Conservation (phyloP, 2,797 vertebrate genomes). For the Pangasius djambal region DNA sequence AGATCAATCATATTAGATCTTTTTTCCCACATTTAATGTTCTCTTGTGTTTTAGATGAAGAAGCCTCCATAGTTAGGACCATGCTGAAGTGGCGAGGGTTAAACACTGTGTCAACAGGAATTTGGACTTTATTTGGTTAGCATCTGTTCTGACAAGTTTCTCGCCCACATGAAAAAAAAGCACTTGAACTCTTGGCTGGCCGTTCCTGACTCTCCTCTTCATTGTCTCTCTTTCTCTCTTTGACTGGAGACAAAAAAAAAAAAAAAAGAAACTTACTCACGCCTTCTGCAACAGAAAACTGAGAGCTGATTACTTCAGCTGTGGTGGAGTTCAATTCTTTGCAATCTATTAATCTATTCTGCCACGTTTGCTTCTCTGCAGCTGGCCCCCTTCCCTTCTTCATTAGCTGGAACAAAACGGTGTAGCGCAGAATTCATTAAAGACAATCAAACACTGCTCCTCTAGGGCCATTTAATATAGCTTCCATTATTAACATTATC, state of each 20-base stretch:
- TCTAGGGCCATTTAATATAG: constrained; percentile 68
- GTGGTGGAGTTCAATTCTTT: constrained; percentile 70
- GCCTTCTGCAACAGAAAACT: constrained; percentile 57
- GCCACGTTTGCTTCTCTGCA: constrained; percentile 56
- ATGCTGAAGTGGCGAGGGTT: constrained; percentile 17
- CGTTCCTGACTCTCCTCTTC: constrained; percentile 55
- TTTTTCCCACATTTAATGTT: not conserved
- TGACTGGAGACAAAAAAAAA: constrained; percentile 16
- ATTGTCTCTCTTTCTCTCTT: constrained; percentile 31
- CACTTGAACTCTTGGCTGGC: constrained; percentile 22
- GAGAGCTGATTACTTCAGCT: constrained; percentile 74
- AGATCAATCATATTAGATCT: too few species aligned
- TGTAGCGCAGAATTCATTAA: constrained; percentile 70
- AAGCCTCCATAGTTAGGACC: not conserved
- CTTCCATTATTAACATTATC: constrained; percentile 74
- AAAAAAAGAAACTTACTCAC: constrained; percentile 35
- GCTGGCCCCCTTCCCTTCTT: constrained; percentile 60
- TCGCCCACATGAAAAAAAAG: constrained; percentile 37
- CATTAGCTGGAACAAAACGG: constrained; percentile 73
- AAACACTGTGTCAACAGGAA: constrained; percentile 51
- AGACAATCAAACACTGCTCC: constrained; percentile 70
- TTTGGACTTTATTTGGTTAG: constrained; percentile 55
- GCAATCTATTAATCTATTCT: constrained; percentile 75
- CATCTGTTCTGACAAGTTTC: constrained; percentile 59
- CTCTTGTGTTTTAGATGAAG: not conserved